Evolutionary conservation across 2,888 invertebrate genomes (phyloP).

Genomic region (Diarsia mendica): DNA sequence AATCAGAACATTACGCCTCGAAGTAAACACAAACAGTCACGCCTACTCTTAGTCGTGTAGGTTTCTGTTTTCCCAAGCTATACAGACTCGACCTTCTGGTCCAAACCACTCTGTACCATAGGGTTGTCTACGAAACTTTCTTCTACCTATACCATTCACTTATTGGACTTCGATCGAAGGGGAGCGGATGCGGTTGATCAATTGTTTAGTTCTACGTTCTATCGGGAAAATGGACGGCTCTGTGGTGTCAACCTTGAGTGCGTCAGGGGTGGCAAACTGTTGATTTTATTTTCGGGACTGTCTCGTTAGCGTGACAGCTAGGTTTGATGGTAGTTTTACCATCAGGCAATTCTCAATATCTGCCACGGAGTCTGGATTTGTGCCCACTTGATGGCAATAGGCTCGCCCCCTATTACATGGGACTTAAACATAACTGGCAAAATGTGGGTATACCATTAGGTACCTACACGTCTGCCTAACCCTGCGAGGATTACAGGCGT

Average conservation of each 20-base stretch:
- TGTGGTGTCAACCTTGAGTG: slow-evolving; percentile 52
- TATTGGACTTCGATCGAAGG: slow-evolving; percentile 56
- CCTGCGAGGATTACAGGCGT: too few relatives aligned
- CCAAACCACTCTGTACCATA: background rate
- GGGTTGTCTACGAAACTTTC: slow-evolving; percentile 43
- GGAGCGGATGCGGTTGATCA: slow-evolving; percentile 63
- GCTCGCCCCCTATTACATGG: too few relatives aligned
- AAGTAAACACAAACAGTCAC: too few relatives aligned
- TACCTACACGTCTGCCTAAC: too few relatives aligned
- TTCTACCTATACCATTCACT: slow-evolving; percentile 48
- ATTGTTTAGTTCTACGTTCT: slow-evolving; percentile 60
- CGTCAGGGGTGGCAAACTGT: slow-evolving; percentile 42
- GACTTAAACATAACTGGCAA: too few relatives aligned
- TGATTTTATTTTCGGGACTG: background rate
- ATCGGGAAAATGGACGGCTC: slow-evolving; percentile 50
- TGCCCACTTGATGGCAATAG: too few relatives aligned
- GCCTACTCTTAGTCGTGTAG: background rate
- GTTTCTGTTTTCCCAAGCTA: background rate
- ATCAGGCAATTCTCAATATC: too few relatives aligned
- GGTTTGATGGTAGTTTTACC: too few relatives aligned
- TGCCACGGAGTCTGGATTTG: too few relatives aligned
- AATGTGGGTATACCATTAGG: too few relatives aligned
- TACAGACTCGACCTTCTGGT: background rate
- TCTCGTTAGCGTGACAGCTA: too few relatives aligned
- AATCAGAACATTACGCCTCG: too few relatives aligned